These are phyloP conservation scores for Rhopilema esculentum DNA, from an alignment of 30 jellyfish, hydroid and myxozoan species.

Conservation along the genomic window DNA sequence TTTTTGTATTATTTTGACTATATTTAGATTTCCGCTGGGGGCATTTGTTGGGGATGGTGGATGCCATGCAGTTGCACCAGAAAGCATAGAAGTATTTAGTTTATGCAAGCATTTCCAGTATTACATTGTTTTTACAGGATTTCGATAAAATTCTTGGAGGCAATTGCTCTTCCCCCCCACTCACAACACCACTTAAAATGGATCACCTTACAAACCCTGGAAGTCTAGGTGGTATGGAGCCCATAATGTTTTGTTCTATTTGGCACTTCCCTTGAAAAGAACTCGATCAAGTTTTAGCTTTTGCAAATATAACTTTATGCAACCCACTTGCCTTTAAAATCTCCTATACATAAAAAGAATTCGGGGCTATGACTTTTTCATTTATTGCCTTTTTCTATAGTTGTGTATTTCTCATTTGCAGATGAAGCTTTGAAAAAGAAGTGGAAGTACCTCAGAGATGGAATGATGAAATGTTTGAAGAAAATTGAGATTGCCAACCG, in stretches of 20 bases:
- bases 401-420: conserved; percentile 18
- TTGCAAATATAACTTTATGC: conserved; percentile 14
- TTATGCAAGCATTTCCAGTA: not conserved
- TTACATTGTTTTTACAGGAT: not conserved
- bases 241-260: not conserved
- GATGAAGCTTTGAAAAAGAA: conserved; percentile 15
- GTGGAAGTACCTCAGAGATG: conserved; percentile 49
- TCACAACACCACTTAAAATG: conserved; percentile 12
- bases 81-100: no score
- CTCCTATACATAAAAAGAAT: not conserved
- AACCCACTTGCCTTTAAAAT: conserved; percentile 11
- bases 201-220: conserved; percentile 8
- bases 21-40: not conserved
- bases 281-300: not conserved
- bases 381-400: no score
- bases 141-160: not conserved
- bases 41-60: not conserved
- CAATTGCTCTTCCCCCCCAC: conserved; percentile 12
- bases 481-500: conserved; percentile 24
- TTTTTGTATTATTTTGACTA: not conserved
- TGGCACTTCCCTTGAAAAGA: not conserved
- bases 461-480: conserved; percentile 36
- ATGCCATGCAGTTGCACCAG: not conserved
- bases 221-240: conserved; percentile 7
- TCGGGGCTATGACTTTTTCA: no score